Conservation (phyloP, 2,113 vertebrate species). For the Dicentrarchus labrax region DNA sequence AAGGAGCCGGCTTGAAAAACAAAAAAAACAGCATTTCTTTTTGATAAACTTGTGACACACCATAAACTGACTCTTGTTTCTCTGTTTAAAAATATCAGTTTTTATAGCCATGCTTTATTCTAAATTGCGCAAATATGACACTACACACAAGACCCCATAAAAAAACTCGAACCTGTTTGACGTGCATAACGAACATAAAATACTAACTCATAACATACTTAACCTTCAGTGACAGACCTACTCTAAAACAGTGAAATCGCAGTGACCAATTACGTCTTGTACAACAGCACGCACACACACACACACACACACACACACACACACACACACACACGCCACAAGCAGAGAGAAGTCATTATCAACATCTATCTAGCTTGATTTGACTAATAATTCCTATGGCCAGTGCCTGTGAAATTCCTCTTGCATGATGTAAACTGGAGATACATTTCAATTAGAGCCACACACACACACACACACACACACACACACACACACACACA, state of each 20-base stretch:
- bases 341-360: background rate
- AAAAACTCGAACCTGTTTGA: background rate
- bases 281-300: background rate
- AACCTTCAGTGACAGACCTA: constrained; percentile 22
- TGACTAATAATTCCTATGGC: constrained; percentile 29
- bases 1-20: constrained; percentile 78
- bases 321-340: background rate
- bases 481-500: constrained; percentile 25
- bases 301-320: constrained; percentile 6
- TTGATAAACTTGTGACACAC: constrained; percentile 85
- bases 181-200: background rate
- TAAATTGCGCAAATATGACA: constrained; percentile 23
- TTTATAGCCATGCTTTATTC: constrained; percentile 62
- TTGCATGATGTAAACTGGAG: constrained; percentile 53
- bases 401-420: constrained; percentile 1
- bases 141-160: background rate
- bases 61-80: constrained; percentile 78
- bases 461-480: constrained; percentile 13
- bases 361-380: constrained; percentile 16
- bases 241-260: constrained; percentile 4
- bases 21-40: constrained; percentile 78
- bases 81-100: constrained; percentile 63
- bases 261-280: background rate
- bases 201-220: background rate
- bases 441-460: constrained; percentile 72